Base-by-base conservation (phyloP, 92 coral and sea anemone species). In the Parazoanthus swiftii region DNA sequence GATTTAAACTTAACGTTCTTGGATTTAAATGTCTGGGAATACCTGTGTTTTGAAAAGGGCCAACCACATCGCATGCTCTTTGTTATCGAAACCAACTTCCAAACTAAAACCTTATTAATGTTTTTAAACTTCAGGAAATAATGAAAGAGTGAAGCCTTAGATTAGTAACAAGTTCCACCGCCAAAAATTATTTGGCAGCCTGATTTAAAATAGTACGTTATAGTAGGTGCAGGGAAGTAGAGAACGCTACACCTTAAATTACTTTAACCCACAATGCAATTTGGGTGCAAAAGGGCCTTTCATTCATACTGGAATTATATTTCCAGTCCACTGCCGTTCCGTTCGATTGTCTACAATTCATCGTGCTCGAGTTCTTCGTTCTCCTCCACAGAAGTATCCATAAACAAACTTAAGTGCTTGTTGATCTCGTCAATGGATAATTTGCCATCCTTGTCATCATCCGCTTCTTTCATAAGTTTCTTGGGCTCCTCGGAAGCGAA, bases 391-490 rank as follows among this genome's bases (percentile, higher is more conserved):
- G 89, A 76, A 78, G 92, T 91, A 18, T 95, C 98, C 36, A 95
- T 82, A 81, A 95, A 95, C 72, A 93, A 91, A 44, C 91, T 85
- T 39, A 89, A 89, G 88, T 95, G 92, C 73, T 95, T 95, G 85
- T 90, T 91, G 86, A 95, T 93, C 56, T 95, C 98, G 7, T 91
- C 95, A 92, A 95, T 93, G 89, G 95, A 91, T 10, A 95, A 86
- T 89, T 95, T 91, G 54, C 98, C 98, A 38, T 95, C 98, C 83
- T 93, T 91, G 82, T 95, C 82, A 26, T 95, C 98, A 48, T 95
- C 98, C 56, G 94, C 95, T 71, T 95, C 98, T 76, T 95, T 95
- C 85, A 95, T 89, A 85, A 95, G 91, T 74, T 91, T 90, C 80
- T 91, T 92, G 5, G 98, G 95, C 85, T 95, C 95, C 75, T 95